These are phyloP conservation scores for Cephalopachus bancanus DNA, from an alignment of 2,797 vertebrate species.

Conservation along the genomic window DNA sequence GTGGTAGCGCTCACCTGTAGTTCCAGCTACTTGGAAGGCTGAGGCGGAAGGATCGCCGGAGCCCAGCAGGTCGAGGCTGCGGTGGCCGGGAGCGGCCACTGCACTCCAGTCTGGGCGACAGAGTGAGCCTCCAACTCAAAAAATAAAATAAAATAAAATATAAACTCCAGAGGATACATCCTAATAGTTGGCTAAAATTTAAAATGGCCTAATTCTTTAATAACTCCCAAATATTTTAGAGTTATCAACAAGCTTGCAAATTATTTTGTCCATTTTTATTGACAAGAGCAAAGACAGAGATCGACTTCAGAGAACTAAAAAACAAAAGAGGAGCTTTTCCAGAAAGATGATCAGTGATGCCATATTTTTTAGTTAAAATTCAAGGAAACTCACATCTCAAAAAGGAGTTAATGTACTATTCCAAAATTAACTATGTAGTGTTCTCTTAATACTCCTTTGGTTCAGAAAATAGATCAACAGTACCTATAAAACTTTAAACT, in stretches of 20 bases:
- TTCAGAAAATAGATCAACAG: constrained; percentile 58
- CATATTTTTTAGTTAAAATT: constrained; percentile 69
- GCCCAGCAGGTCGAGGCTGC: too few species aligned
- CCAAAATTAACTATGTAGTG: constrained; percentile 18
- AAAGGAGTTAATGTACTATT: constrained; percentile 48
- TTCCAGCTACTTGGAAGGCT: too few species aligned
- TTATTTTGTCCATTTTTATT: constrained; percentile 69
- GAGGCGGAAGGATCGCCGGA: too few species aligned
- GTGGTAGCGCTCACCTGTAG: too few species aligned
- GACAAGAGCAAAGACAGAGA: constrained; percentile 45
- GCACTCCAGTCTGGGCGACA: too few species aligned
- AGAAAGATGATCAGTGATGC: constrained; percentile 38
- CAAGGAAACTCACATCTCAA: constrained; percentile 59
- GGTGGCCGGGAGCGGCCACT: too few species aligned
- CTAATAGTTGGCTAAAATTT: constrained; percentile 59
- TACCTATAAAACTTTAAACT: constrained; percentile 44
- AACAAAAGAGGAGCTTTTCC: constrained; percentile 7
- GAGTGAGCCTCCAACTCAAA: too few species aligned
- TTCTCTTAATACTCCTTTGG: constrained; percentile 47
- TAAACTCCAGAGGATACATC: background rate
- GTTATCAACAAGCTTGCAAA: constrained; percentile 49
- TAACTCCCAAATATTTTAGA: constrained; percentile 58
- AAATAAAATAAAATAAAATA: background rate
- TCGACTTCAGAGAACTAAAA: constrained; percentile 22
- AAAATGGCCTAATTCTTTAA: constrained; percentile 66